phyloP scores from a whole-genome alignment of 2,797 vertebrate species.

The Mormyrops attenuatus region DNA sequence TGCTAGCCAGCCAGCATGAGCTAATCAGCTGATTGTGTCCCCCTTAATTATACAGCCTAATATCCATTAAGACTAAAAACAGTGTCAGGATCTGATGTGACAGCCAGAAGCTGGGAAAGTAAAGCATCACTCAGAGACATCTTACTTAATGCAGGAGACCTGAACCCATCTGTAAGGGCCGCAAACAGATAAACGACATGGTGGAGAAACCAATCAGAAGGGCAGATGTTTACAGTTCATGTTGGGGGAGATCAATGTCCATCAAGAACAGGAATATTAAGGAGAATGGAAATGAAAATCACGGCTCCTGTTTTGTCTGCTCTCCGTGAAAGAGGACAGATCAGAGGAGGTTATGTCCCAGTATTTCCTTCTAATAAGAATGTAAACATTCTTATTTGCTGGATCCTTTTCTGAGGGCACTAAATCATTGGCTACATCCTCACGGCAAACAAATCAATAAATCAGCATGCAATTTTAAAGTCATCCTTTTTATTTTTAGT shows the following conservation, averaged over 20 bases:
- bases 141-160: constrained; percentile 48
- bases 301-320: constrained; percentile 31
- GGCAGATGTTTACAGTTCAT: constrained; percentile 54
- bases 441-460: constrained; percentile 37
- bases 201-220: constrained; percentile 50
- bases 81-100: constrained; percentile 11
- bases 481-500: constrained; percentile 23
- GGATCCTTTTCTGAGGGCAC: constrained; percentile 7
- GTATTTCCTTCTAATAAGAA: neutral
- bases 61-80: constrained; percentile 10
- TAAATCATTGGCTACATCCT: constrained; percentile 19
- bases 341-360: constrained; percentile 25
- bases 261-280: constrained; percentile 46
- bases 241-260: constrained; percentile 48
- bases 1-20: neutral
- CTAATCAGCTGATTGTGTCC: constrained; percentile 9
- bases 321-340: constrained; percentile 30
- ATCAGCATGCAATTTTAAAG: constrained; percentile 29
- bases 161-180: constrained; percentile 40
- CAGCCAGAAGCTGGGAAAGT: constrained; percentile 30
- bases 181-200: constrained; percentile 51
- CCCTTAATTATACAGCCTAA: neutral
- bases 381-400: constrained; percentile 2
- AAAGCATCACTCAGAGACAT: constrained; percentile 41
- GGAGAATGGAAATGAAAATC: constrained; percentile 47